Percentiles rank a stretch among this genome's conserved stretches.
phyloP scores from a whole-genome alignment of 2,888 invertebrate species.

The Minunthozetes semirufus region DNA sequence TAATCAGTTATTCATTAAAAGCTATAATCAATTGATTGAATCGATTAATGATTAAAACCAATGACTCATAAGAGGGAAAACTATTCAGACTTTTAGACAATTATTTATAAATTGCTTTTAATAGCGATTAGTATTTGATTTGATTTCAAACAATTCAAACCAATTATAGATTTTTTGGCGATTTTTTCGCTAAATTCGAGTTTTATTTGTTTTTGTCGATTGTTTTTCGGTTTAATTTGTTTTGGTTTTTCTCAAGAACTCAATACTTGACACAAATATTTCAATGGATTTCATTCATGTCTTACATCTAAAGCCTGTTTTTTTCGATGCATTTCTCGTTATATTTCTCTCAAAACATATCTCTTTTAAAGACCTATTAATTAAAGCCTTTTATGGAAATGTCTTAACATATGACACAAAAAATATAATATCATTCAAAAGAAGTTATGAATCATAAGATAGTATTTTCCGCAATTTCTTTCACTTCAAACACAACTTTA shows the following conservation, averaged over 20 bases:
- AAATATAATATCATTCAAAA: too few species aligned
- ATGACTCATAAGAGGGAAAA: background rate
- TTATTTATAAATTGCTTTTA: background rate
- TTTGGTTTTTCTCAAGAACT: background rate
- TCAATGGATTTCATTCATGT: background rate
- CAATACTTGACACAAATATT: conserved; percentile 9
- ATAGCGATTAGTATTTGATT: background rate
- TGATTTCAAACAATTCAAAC: too few species aligned
- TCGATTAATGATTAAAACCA: background rate
- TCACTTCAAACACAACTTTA: background rate
- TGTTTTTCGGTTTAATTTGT: background rate
- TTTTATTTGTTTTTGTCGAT: background rate
- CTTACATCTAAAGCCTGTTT: background rate
- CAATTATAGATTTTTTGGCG: too few species aligned
- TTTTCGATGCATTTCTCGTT: background rate
- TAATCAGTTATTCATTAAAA: background rate
- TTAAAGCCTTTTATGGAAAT: conserved; percentile 11
- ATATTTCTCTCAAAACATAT: background rate
- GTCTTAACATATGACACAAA: too few species aligned
- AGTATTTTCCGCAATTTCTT: too few species aligned
- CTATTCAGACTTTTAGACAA: background rate
- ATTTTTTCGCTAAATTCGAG: background rate
- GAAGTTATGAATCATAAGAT: background rate
- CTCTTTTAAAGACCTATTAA: background rate
- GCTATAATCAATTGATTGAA: conserved; percentile 47